Percentiles rank a stretch among this genome's conserved stretches.
Conservation (phyloP, 2,113 vertebrate species). For the Cacatua alba region DNA sequence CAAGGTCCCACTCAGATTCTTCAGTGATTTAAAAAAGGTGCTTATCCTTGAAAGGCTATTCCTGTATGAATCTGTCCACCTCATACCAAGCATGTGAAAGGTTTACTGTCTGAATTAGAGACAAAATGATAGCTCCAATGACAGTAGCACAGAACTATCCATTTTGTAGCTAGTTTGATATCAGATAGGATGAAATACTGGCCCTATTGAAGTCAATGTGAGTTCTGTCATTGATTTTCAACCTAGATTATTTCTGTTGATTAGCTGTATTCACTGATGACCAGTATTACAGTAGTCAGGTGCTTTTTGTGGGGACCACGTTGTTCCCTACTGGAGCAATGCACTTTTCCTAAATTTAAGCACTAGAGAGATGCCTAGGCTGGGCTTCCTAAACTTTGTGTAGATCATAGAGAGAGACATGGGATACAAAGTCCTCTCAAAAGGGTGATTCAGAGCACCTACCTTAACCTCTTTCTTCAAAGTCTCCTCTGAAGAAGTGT, state of each 20-base stretch:
- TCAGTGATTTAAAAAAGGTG: constrained; percentile 66
- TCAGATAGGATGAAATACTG: neutral
- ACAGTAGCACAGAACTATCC: neutral
- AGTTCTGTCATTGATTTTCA: constrained; percentile 1
- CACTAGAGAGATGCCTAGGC: neutral
- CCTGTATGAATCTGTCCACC: constrained; percentile 63
- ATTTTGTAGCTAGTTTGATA: constrained; percentile 5
- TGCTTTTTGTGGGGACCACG: neutral
- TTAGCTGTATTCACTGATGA: neutral
- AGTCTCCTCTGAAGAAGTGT: neutral
- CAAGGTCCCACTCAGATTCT: constrained; percentile 61
- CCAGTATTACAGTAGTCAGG: fast-evolving
- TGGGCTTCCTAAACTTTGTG: neutral
- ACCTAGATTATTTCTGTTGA: neutral
- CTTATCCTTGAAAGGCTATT: constrained; percentile 74
- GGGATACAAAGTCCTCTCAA: neutral
- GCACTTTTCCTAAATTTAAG: neutral
- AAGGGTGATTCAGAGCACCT: neutral
- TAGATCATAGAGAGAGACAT: neutral
- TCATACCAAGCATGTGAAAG: constrained; percentile 38
- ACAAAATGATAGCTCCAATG: constrained; percentile 22
- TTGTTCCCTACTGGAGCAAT: neutral
- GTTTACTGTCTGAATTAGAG: constrained; percentile 41
- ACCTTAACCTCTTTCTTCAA: neutral
- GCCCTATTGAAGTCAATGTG: neutral